Evolutionary conservation across 2,888 invertebrate species (phyloP), one percentile per base, ranked within the genome.

Genomic region (Scaptomyza reducta): DNA sequence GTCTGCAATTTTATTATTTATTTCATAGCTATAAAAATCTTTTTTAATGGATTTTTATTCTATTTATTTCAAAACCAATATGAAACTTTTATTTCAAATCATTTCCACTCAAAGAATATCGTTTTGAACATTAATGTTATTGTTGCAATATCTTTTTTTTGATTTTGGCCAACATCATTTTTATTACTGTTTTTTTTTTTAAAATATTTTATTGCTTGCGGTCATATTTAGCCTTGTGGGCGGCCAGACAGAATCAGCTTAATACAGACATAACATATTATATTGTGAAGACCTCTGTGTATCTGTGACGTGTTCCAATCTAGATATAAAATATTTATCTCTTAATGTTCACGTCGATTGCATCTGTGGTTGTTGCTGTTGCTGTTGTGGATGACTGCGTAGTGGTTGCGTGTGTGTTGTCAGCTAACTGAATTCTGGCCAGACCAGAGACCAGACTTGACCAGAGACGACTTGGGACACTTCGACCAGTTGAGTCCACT

Each of bases 361-460:
- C 81, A 83, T 68, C 86, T 72, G 70, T 60, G 70, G 80, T 33
- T 33, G 33, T 18, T 14, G 6, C n/a, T 72, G 70, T 60, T 73
- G 77, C 22, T 33, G 33, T 18, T 38, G 38, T 14, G 31, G 33
- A 18, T 61, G 57, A 51, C 47, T 63, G 64, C 22, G 46, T 50
- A 25, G 22, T 16, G 46, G 56, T 31, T 42, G 54, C 22, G 38
- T 50, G 42, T 40, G 45, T 54, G 50, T 53, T 63, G 62, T 65
- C 75, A 54, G 70, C 22, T 50, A 27, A 16, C n/a, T 25, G 46
- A 41, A 35, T 10, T 29, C 16, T 35, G 45, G 33, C 10, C 54
- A 31, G 31, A 35, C 11, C 27, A 46, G 47, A n/a, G 40, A 42
- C 11, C 54, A 31, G 22, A 14, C 16, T 16, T 16, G 38, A 51